phyloP scores from a whole-genome alignment of 92 coral and sea anemone species.

The Palythoa grandis region DNA sequence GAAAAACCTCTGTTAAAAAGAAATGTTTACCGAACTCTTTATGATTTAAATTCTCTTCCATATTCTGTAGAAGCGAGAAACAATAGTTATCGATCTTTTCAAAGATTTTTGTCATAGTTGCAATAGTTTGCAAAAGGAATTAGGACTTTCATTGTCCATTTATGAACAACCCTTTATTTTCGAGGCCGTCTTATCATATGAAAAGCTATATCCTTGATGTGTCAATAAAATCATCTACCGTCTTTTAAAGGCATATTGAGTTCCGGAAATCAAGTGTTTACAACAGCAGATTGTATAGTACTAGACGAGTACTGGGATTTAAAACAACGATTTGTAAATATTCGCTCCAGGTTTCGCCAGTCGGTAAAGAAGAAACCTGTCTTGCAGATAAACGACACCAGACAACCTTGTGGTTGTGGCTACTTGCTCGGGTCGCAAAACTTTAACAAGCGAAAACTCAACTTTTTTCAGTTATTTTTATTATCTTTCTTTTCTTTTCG shows the following conservation, averaged over 20 bases:
- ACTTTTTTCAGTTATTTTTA: conserved; percentile 13
- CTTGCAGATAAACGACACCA: neutral
- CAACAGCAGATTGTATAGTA: conserved; percentile 29
- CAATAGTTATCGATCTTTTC: neutral
- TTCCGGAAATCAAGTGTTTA: conserved; percentile 51
- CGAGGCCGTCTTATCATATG: conserved; percentile 31
- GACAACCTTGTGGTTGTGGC: too few species aligned
- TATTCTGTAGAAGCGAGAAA: neutral
- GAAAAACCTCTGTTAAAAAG: too few species aligned
- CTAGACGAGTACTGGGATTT: conserved; percentile 32
- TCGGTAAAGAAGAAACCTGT: neutral
- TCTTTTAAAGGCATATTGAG: conserved; percentile 32
- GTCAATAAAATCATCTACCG: conserved; percentile 43
- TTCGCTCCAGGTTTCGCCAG: neutral
- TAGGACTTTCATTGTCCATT: conserved; percentile 29
- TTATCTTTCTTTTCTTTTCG: conserved; percentile 27
- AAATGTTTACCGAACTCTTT: neutral
- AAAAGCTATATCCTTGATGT: conserved; percentile 24
- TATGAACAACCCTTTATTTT: conserved; percentile 22
- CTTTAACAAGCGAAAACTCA: neutral
- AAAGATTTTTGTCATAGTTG: conserved; percentile 39
- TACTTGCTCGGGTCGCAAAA: neutral
- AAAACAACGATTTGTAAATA: conserved; percentile 28
- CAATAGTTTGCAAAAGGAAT: conserved; percentile 45
- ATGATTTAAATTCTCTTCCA: neutral